These are phyloP conservation scores for Hedya salicella DNA, from an alignment of 2,888 invertebrate genomes.

Conservation along the genomic window DNA sequence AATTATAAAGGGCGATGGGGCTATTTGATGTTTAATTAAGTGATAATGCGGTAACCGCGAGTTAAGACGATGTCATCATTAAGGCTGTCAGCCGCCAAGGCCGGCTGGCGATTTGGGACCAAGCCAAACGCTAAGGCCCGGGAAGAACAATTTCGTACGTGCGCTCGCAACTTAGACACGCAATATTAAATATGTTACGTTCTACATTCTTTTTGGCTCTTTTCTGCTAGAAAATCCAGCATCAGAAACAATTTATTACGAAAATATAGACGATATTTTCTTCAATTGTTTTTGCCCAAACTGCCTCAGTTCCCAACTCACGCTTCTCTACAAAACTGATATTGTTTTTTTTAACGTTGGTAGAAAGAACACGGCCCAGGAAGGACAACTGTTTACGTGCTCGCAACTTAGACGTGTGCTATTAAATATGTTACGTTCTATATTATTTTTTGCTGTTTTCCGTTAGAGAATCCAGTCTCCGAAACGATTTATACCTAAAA, in stretches of 20 bases:
- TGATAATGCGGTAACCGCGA: constrained; percentile 53
- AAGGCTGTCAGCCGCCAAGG: constrained; percentile 62
- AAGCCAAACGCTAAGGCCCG: constrained; percentile 52
- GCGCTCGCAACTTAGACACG: constrained; percentile 23
- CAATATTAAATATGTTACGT: constrained; percentile 33
- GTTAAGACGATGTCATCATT: constrained; percentile 60
- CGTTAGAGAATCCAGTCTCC: too few relatives aligned
- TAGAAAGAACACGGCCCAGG: too few relatives aligned
- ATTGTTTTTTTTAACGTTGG: too few relatives aligned
- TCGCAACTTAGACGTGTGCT: too few relatives aligned
- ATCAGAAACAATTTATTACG: not conserved
- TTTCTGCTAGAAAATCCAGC: not conserved
- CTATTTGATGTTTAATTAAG: constrained; percentile 53
- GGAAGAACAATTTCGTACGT: constrained; percentile 26
- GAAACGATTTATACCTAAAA: not conserved
- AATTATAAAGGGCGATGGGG: constrained; percentile 32
- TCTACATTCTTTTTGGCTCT: constrained; percentile 3
- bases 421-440: constrained; percentile 15
- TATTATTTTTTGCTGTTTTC: constrained; percentile 3
- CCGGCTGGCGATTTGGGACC: constrained; percentile 62
- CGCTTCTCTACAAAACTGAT: too few relatives aligned
- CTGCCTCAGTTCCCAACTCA: too few relatives aligned
- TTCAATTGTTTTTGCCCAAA: too few relatives aligned
- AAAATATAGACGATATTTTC: not conserved
- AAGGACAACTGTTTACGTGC: too few relatives aligned